phyloP scores from a whole-genome alignment of 2,888 invertebrate species.

The Rutpela maculata region DNA sequence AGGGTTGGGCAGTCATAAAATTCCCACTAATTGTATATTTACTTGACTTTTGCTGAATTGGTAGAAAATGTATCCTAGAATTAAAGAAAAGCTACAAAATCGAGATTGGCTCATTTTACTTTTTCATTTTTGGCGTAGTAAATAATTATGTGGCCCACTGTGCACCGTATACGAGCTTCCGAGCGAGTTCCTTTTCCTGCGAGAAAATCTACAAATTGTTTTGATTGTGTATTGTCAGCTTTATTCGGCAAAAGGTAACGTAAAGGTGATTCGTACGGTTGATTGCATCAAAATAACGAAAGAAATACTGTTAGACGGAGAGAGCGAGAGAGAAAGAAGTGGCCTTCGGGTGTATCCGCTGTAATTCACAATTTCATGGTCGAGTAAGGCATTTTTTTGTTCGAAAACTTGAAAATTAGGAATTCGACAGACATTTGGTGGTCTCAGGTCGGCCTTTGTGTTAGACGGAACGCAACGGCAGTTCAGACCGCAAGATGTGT shows the following conservation, averaged over 20 bases:
- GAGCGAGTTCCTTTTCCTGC: slow-evolving; percentile 16
- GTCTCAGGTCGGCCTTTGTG: slow-evolving; percentile 8
- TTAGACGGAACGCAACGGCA: not conserved
- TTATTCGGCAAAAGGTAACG: slow-evolving; percentile 20
- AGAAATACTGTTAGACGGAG: not conserved
- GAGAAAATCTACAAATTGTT: not conserved
- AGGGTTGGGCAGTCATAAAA: too few species aligned
- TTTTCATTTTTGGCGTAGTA: too few species aligned
- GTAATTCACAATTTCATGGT: slow-evolving; percentile 53
- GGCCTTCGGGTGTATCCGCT: slow-evolving; percentile 43
- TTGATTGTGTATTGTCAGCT: slow-evolving; percentile 5
- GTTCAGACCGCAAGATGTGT: not conserved
- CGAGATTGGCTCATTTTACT: too few species aligned
- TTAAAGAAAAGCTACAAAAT: too few species aligned
- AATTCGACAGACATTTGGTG: slow-evolving; percentile 47
- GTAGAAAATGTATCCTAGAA: too few species aligned
- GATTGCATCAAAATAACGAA: slow-evolving; percentile 11
- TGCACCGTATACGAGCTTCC: too few species aligned
- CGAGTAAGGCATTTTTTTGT: slow-evolving; percentile 45
- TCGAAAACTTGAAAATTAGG: slow-evolving; percentile 40
- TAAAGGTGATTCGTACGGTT: slow-evolving; percentile 23
- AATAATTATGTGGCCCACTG: too few species aligned
- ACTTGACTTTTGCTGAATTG: too few species aligned
- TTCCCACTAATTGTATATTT: too few species aligned
- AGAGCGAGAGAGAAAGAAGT: slow-evolving; percentile 22